Evolutionary conservation across 2,888 invertebrate species (phyloP).

Genomic region (Dasysyrphus albostriatus): DNA sequence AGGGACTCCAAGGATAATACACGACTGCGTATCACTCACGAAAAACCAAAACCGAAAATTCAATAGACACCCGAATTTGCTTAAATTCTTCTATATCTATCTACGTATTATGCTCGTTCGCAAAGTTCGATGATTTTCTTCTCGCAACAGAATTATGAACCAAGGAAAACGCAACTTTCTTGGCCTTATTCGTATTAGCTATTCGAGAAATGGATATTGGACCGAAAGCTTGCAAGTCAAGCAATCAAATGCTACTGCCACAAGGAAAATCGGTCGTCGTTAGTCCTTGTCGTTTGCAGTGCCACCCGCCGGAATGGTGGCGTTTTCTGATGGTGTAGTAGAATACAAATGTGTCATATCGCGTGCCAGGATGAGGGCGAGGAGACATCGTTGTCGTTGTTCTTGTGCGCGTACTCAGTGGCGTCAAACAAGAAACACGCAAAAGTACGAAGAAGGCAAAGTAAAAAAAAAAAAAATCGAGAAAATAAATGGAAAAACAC

Average conservation of each 20-base stretch:
- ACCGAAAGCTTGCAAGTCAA: constrained; percentile 72
- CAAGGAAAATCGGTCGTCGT: constrained; percentile 53
- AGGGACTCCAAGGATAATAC: constrained; percentile 57
- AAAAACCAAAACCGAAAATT: constrained; percentile 65
- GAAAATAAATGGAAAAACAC: constrained; percentile 61
- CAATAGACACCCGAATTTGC: constrained; percentile 68
- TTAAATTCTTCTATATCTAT: constrained; percentile 35
- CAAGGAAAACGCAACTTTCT: constrained; percentile 55
- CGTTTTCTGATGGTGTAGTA: constrained; percentile 29
- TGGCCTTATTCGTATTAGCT: constrained; percentile 4
- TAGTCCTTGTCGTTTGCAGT: constrained; percentile 46
- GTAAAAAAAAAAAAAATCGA: constrained; percentile 13
- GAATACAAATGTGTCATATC: constrained; percentile 73
- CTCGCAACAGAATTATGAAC: constrained; percentile 30
- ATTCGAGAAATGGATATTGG: constrained; percentile 29
- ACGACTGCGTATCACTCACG: constrained; percentile 74
- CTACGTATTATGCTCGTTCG: constrained; percentile 8
- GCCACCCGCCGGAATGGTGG: constrained; percentile 69
- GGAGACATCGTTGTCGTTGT: constrained; percentile 51
- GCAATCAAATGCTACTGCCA: constrained; percentile 72
- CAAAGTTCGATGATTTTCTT: constrained; percentile 39
- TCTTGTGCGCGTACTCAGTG: constrained; percentile 73
- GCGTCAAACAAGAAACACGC: constrained; percentile 69
- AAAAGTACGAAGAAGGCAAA: constrained; percentile 44
- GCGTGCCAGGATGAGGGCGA: constrained; percentile 55